phyloP scores from a whole-genome alignment of 2,797 vertebrate species.

The Bryconaethiops microstoma region DNA sequence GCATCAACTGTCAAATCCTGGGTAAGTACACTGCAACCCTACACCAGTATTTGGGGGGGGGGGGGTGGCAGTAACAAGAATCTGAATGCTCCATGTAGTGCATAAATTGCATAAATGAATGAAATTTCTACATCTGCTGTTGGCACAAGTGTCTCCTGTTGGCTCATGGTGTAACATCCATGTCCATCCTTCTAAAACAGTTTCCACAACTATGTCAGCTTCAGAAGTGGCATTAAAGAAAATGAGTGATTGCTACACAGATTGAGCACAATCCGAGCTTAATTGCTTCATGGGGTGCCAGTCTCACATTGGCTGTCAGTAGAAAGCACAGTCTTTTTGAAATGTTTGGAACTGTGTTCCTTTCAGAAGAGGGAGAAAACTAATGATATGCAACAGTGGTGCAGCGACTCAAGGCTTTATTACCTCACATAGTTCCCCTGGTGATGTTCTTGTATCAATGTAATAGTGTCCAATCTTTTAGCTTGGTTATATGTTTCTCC shows the following conservation, averaged over 20 bases:
- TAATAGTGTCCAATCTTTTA: not conserved
- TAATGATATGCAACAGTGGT: not conserved
- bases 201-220: not conserved
- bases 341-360: not conserved
- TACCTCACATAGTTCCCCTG: not conserved
- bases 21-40: conserved; percentile 66
- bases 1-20: conserved; percentile 65
- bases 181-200: not conserved
- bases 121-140: not conserved
- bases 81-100: not conserved
- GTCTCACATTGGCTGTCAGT: not conserved
- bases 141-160: not conserved
- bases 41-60: no score
- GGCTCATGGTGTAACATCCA: not conserved
- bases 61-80: not conserved
- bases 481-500: not conserved
- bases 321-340: not conserved
- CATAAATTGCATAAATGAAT: conserved; percentile 15
- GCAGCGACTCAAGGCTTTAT: not conserved
- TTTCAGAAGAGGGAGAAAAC: not conserved
- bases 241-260: not conserved
- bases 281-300: not conserved
- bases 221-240: not conserved
- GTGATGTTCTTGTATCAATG: not conserved
- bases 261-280: not conserved